Conservation (phyloP, 2,797 vertebrate species). For the Sandelia bainsii region DNA sequence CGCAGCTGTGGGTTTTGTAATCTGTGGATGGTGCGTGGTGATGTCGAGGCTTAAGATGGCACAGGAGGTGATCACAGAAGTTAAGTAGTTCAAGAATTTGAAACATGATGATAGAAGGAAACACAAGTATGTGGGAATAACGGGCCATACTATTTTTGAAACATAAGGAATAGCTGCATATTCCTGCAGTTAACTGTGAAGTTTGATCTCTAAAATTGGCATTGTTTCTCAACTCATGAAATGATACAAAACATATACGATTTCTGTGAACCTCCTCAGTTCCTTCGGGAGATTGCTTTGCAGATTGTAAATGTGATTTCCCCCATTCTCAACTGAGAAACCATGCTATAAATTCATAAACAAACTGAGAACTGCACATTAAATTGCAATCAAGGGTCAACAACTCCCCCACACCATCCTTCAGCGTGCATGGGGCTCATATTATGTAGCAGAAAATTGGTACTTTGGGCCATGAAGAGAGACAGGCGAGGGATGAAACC, state of each 20-base stretch:
- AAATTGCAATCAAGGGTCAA: slow-evolving; percentile 65
- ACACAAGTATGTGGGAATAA: not conserved
- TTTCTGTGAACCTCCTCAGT: slow-evolving; percentile 2
- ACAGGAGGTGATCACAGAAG: not conserved
- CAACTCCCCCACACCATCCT: slow-evolving; percentile 37
- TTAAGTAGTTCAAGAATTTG: not conserved
- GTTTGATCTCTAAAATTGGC: not conserved
- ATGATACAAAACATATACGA: not conserved
- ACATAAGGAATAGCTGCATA: not conserved
- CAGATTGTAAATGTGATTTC: slow-evolving; percentile 26
- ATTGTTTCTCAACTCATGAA: slow-evolving; percentile 2
- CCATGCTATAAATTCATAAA: slow-evolving; percentile 66
- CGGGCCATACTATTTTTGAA: slow-evolving; percentile 1
- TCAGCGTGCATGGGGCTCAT: slow-evolving; percentile 54
- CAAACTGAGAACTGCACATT: slow-evolving; percentile 59
- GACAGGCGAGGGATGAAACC: slow-evolving; percentile 58
- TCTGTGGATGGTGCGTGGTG: slow-evolving; percentile 23
- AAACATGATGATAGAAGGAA: slow-evolving; percentile 12
- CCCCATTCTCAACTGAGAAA: slow-evolving; percentile 25
- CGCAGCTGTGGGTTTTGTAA: slow-evolving; percentile 13
- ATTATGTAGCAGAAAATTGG: slow-evolving; percentile 66
- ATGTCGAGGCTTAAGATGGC: slow-evolving; percentile 14
- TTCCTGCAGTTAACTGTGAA: not conserved
- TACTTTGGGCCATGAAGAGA: slow-evolving; percentile 50
- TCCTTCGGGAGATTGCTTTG: slow-evolving; percentile 30